Evolutionary conservation across 1,140 invertebrate genomes (phyloP), one percentile per base, ranked within the genome.

Genomic region (Neuroterus valhalla): DNA sequence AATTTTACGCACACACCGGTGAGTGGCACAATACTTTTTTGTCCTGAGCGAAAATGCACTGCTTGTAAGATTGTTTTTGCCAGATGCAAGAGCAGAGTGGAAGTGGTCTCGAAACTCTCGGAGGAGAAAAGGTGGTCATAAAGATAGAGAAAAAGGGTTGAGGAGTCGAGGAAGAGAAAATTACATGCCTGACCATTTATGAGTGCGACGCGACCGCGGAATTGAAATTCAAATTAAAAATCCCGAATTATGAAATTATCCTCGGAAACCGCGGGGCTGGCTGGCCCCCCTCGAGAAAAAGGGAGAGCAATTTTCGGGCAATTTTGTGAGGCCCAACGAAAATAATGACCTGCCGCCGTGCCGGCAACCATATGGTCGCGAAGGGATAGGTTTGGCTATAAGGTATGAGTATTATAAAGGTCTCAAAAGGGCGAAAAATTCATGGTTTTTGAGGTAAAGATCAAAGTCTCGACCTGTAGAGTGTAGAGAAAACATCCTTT

Each of bases 141-240:
- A 43, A 66, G 14, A 19, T 17, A 66, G 23, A 19, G 43, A 26
- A 46, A 46, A 45, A 43, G 50, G 38, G 42, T 52, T 52, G 23
- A 14, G 26, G 31, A 50, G 48, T 50, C 12, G 55, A 31, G 21
- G 15, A 62, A 26, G 11, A 62, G 55, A 62, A 26, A 62, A 62
- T 62, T 62, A 62, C 55, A 23, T 31, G 55, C 31, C 55, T 62
- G 52, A 62, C 55, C 55, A 62, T 23, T 62, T 62, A 62, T 62
- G 45, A 68, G 73, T 74, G 68, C 68, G 72, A 72, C 70, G 77
- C 78, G 72, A 80, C 77, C 81, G 77, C 82, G 75, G 83, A 86
- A 86, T 88, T 85, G 84, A 87, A 88, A 85, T 87, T 85, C 82
- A 85, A 88, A 89, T 89, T 87, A 89, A 88, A 86, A 89, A 85